A percentile compares a stretch with the other conserved stretches of the same genome.
Evolutionary conservation across 2,113 vertebrate genomes (phyloP).

Genomic region (Hippocampus comes): DNA sequence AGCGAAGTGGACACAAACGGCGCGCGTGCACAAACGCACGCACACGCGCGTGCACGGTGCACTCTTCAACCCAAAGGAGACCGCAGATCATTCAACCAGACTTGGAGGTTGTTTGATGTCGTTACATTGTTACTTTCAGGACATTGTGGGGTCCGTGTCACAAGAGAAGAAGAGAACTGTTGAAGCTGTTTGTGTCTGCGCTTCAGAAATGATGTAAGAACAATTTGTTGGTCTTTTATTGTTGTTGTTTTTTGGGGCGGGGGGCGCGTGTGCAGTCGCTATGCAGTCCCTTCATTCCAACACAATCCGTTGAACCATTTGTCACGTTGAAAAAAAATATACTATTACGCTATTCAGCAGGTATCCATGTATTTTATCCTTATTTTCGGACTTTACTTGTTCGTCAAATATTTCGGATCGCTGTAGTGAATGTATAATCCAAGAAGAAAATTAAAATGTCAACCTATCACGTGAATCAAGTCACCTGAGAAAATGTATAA

Average conservation of each 20-base stretch:
- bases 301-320: neutral
- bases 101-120: slow-evolving; percentile 3
- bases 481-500: slow-evolving; percentile 29
- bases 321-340: neutral
- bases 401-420: neutral
- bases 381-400: too few relatives aligned
- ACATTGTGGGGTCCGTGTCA: neutral
- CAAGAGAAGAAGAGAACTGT: neutral
- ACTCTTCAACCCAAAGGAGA: neutral
- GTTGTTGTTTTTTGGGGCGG: neutral
- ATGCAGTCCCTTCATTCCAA: neutral
- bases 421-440: neutral
- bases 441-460: neutral
- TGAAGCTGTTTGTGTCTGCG: neutral
- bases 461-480: slow-evolving; percentile 9
- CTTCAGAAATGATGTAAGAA: slow-evolving; percentile 34
- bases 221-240: neutral
- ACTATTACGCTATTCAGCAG: neutral
- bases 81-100: neutral
- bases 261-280: too few relatives aligned
- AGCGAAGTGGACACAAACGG: neutral
- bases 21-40: neutral
- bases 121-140: slow-evolving; percentile 1
- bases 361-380: neutral
- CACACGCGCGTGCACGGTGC: neutral